Evolutionary conservation across 2,797 vertebrate species (phyloP).

Genomic region (Anas flavirostris): DNA sequence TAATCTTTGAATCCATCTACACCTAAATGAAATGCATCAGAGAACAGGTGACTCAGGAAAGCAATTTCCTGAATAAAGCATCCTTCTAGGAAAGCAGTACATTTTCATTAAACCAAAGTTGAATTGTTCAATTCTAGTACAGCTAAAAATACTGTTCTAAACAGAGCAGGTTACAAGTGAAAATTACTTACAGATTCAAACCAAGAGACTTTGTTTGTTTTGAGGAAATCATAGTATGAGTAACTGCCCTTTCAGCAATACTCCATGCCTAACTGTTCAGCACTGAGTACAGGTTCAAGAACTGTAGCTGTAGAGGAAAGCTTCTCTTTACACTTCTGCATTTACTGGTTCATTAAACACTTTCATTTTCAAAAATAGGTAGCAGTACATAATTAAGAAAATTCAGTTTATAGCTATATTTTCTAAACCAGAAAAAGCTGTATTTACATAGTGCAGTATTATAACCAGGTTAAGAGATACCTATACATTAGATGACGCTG

Average conservation of each 20-base stretch:
- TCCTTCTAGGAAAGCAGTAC: not conserved
- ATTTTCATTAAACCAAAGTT: not conserved
- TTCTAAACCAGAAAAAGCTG: conserved; percentile 45
- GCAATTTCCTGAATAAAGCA: not conserved
- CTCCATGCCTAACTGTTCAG: conserved; percentile 20
- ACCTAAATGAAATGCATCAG: conserved; percentile 25
- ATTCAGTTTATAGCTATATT: conserved; percentile 13
- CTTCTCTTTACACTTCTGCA: conserved; percentile 44
- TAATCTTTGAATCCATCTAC: not conserved
- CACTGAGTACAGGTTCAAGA: conserved; percentile 1
- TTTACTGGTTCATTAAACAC: conserved; percentile 57
- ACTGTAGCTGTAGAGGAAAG: not conserved
- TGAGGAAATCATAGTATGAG: not conserved
- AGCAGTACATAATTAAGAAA: conserved; percentile 47
- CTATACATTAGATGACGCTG: not conserved
- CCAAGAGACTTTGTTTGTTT: not conserved
- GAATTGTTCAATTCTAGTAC: not conserved
- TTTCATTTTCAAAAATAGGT: conserved; percentile 38
- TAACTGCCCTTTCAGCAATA: not conserved
- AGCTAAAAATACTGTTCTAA: not conserved
- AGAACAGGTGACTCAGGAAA: conserved; percentile 52
- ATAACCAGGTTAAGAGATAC: conserved; percentile 37
- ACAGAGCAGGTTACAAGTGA: conserved; percentile 6
- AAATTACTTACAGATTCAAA: conserved; percentile 42
- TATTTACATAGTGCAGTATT: conserved; percentile 66